phyloP scores from a whole-genome alignment of 2,113 vertebrate species.

The Taxidea taxus region DNA sequence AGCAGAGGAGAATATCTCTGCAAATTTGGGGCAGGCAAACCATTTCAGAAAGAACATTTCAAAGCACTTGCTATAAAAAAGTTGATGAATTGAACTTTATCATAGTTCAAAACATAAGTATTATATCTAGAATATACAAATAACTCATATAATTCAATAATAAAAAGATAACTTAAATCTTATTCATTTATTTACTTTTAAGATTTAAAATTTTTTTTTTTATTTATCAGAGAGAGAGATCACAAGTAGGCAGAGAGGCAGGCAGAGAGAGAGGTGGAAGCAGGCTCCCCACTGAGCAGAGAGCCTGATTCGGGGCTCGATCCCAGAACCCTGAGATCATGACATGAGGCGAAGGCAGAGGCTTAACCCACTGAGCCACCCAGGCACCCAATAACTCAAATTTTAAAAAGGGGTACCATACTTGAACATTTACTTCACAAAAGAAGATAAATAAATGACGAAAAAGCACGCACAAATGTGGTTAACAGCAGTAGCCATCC shows the following conservation, averaged over 20 bases:
- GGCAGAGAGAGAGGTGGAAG: too few relatives aligned
- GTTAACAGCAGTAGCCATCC: background rate
- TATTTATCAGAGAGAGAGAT: too few relatives aligned
- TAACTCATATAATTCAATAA: background rate
- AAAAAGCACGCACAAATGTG: background rate
- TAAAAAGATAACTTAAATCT: conserved; percentile 29
- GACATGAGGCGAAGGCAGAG: too few relatives aligned
- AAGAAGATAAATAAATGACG: conserved; percentile 5
- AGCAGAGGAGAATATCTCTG: background rate
- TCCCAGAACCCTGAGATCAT: too few relatives aligned
- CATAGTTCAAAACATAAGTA: background rate
- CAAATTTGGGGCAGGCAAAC: background rate
- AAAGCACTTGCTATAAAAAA: background rate
- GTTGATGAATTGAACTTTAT: background rate
- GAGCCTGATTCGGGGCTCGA: too few relatives aligned
- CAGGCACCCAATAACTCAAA: background rate
- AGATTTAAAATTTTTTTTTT: too few relatives aligned
- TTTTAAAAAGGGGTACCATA: background rate
- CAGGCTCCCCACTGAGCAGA: too few relatives aligned
- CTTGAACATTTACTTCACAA: background rate
- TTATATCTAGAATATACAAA: background rate
- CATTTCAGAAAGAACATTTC: background rate
- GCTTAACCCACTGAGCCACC: too few relatives aligned
- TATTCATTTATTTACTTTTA: too few relatives aligned
- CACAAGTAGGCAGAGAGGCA: too few relatives aligned